Evolutionary conservation across 2,113 vertebrate species (phyloP), one percentile per base, ranked within the genome.

Genomic region (Pardalotus punctatus): DNA sequence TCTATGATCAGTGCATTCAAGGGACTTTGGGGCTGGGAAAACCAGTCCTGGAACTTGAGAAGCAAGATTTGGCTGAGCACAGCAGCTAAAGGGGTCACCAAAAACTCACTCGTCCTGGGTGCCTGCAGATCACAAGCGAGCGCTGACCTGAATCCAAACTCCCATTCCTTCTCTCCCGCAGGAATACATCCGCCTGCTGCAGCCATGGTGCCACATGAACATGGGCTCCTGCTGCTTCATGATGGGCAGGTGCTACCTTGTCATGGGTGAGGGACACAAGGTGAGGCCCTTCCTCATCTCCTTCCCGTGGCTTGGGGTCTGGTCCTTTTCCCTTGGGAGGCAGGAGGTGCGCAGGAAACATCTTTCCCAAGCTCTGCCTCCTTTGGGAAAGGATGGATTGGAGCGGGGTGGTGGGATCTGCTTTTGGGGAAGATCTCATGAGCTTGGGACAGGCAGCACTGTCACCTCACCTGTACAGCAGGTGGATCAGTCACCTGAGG

Each of bases 121-220:
- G 29, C 47, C 56, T 11, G 47, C 61, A 27, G 60, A 51, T 58
- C 38, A 24, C 0, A 1, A 50, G 66, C 0, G 0, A 43, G 50
- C 0, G 0, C 25, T 51, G 79, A 62, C 61, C 82, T 79, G 45
- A 54, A 27, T 42, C 4, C 1, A 11, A 28, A 14, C 35, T 86
- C 24, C 16, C 2, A 14, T 91, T 80, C 71, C 94, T 62, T 40
- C 22, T 50, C 27, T 74, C 64, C 86, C 45, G 1, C 24, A 99
- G 99, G 99, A 99, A 72, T 99, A 99, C 56, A 98, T 99, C 73
- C 98, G 99, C 19, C 98, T 99, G 72, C 98, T 99, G 29, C 98
- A 98, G 76, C 98, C 99, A 0, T 99, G 99, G 99, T 99, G 99
- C 97, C 99, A 99, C 22, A 98, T 99, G 81, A 99, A 99, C 77